These are phyloP conservation scores for Ips typographus DNA, from an alignment of 1,140 invertebrate genomes.

Conservation along the genomic window DNA sequence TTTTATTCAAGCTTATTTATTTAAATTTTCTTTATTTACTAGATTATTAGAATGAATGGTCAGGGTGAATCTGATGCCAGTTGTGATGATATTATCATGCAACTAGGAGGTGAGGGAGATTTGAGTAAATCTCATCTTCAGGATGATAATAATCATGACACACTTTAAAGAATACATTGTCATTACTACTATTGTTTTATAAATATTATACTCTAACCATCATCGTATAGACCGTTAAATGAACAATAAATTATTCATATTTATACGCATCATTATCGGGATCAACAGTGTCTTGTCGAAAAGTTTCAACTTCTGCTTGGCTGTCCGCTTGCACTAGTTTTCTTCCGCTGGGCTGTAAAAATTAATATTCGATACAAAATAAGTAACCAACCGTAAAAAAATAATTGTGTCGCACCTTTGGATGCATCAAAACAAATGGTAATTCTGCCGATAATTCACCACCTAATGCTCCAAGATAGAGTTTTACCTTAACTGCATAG, in stretches of 20 bases:
- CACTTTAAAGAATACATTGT: too few species aligned
- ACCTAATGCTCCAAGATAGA: conserved; percentile 90
- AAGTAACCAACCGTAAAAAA: neutral
- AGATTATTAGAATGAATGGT: too few species aligned
- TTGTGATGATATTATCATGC: too few species aligned
- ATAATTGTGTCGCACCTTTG: conserved; percentile 63
- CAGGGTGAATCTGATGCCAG: too few species aligned
- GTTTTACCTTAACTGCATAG: conserved; percentile 91
- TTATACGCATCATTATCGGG: conserved; percentile 56
- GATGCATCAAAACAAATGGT: conserved; percentile 97
- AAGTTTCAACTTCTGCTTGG: conserved; percentile 65
- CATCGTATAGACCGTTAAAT: too few species aligned
- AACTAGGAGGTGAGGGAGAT: too few species aligned
- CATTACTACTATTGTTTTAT: too few species aligned
- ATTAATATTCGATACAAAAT: conserved; percentile 1
- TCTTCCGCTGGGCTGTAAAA: conserved; percentile 57
- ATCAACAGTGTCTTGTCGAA: conserved; percentile 60
- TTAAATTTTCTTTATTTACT: too few species aligned
- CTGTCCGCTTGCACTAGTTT: conserved; percentile 63
- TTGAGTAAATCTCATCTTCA: too few species aligned
- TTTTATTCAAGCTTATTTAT: too few species aligned
- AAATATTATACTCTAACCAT: too few species aligned
- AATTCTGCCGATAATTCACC: conserved; percentile 94
- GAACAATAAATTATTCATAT: conserved; percentile 25
- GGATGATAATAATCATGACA: too few species aligned